Evolutionary conservation across 2,888 invertebrate species (phyloP).

Genomic region (Leptura quadrifasciata): DNA sequence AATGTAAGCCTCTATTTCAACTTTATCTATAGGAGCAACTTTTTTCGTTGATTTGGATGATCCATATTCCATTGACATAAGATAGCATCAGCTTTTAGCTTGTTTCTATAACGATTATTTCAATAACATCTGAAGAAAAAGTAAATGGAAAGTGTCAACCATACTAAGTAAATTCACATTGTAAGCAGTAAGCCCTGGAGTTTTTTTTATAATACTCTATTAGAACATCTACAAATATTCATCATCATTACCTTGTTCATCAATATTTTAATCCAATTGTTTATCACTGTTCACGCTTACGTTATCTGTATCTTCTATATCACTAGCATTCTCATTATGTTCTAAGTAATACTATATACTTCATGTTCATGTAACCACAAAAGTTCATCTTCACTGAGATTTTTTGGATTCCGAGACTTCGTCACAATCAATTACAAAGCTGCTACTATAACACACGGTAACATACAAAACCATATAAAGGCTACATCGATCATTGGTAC

Average conservation of each 20-base stretch:
- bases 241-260: slow-evolving; percentile 13
- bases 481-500: slow-evolving; percentile 5
- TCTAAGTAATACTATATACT: background rate
- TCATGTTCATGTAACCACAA: slow-evolving; percentile 14
- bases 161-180: background rate
- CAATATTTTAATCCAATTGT: slow-evolving; percentile 2
- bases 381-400: slow-evolving; percentile 10
- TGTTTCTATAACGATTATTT: too few species aligned
- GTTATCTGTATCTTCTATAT: slow-evolving; percentile 9
- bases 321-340: slow-evolving; percentile 12
- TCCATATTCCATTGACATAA: too few species aligned
- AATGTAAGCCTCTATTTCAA: too few species aligned
- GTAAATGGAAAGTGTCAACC: too few species aligned
- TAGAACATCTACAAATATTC: background rate
- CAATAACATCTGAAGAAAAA: too few species aligned
- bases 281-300: slow-evolving; percentile 13
- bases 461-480: background rate
- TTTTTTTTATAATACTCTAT: background rate
- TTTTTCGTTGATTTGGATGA: too few species aligned
- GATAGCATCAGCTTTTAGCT: too few species aligned
- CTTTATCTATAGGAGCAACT: too few species aligned
- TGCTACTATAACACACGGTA: slow-evolving; percentile 4
- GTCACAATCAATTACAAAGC: background rate
- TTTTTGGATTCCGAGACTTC: background rate
- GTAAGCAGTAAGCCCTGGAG: background rate